Percentiles rank a stretch among this genome's conserved stretches.
phyloP scores from a whole-genome alignment of 2,888 invertebrate species.

The Ormyrus pomaceus region DNA sequence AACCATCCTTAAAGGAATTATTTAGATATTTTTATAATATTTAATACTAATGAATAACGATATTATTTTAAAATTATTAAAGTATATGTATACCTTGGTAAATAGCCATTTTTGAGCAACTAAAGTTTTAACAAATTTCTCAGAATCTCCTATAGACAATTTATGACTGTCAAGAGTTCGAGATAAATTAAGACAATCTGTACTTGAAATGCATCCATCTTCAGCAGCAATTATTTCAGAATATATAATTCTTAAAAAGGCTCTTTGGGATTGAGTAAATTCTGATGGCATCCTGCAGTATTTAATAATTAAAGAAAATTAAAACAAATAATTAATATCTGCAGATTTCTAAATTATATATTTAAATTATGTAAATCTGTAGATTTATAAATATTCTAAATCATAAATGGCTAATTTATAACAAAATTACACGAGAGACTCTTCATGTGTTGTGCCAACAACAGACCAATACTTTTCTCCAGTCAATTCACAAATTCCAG shows the following conservation, averaged over 20 bases:
- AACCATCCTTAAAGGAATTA: slow-evolving; percentile 63
- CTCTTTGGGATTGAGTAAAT: slow-evolving; percentile 63
- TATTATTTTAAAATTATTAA: neutral
- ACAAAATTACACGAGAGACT: slow-evolving; percentile 60
- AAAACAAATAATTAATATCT: too few species aligned
- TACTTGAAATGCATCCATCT: slow-evolving; percentile 62
- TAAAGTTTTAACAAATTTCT: slow-evolving; percentile 63
- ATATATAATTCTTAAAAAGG: slow-evolving; percentile 64
- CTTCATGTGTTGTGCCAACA: slow-evolving; percentile 61
- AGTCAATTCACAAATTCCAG: slow-evolving; percentile 66
- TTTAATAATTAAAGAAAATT: slow-evolving; percentile 19
- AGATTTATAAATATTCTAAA: too few species aligned
- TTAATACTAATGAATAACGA: neutral
- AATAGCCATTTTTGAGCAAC: slow-evolving; percentile 65
- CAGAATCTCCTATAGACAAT: slow-evolving; percentile 62
- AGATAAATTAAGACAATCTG: slow-evolving; percentile 65
- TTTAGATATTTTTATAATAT: slow-evolving; percentile 20
- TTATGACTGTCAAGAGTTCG: slow-evolving; percentile 56
- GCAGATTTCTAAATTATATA: too few species aligned
- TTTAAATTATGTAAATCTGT: too few species aligned
- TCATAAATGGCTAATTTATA: too few species aligned
- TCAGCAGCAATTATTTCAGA: slow-evolving; percentile 65
- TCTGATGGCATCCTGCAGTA: slow-evolving; percentile 62
- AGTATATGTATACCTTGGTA: slow-evolving; percentile 59
- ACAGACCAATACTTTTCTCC: slow-evolving; percentile 69